Percentiles rank a stretch among this genome's conserved stretches.
Evolutionary conservation across 2,113 vertebrate species (phyloP).

Genomic region (Nipponia nippon): DNA sequence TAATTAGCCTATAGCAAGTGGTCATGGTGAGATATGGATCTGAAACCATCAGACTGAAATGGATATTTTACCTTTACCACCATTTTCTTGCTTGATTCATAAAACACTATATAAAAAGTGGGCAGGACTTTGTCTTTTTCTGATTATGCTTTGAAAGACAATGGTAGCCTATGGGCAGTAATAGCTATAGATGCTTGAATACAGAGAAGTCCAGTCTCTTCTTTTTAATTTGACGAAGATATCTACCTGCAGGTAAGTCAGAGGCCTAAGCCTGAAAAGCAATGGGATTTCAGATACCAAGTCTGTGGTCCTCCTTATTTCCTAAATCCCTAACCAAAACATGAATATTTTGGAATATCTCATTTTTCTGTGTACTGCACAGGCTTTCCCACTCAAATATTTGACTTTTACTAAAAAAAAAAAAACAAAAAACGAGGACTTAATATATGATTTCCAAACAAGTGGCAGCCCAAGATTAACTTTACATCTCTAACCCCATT

Average conservation of each 20-base stretch:
- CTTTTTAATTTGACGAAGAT: background rate
- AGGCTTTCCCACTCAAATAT: background rate
- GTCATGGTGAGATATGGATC: background rate
- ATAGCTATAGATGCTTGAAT: background rate
- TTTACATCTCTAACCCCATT: background rate
- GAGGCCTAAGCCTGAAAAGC: background rate
- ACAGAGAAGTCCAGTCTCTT: background rate
- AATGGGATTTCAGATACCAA: background rate
- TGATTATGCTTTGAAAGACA: background rate
- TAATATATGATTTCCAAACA: background rate
- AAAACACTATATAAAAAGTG: background rate
- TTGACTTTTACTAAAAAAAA: background rate
- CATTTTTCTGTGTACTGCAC: background rate
- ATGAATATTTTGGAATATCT: background rate
- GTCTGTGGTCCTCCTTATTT: background rate
- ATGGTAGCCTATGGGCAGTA: background rate
- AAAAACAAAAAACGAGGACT: background rate
- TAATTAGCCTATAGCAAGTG: background rate
- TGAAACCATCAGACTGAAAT: background rate
- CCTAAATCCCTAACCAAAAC: background rate
- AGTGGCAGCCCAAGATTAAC: background rate
- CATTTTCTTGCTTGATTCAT: conserved; percentile 20
- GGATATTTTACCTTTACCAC: conserved; percentile 3
- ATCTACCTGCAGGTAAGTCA: background rate
- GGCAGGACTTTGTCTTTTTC: background rate